Evolutionary conservation across 2,888 invertebrate species (phyloP).

Genomic region (Cheiracanthium punctorium): DNA sequence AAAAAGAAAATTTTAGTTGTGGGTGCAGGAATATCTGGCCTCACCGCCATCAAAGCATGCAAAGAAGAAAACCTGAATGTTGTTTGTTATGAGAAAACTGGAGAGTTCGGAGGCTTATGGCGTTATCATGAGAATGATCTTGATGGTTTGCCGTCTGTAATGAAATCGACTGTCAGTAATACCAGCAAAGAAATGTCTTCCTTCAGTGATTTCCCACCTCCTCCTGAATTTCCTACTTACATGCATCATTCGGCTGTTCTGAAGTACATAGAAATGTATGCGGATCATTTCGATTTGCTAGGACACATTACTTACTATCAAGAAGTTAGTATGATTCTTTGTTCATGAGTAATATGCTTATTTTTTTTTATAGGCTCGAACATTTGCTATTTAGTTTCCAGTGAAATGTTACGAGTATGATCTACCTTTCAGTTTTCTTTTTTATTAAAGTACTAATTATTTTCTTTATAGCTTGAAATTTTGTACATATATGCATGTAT

Average conservation of each 20-base stretch:
- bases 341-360: too few species aligned
- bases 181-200: slow-evolving; percentile 76
- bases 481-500: too few species aligned
- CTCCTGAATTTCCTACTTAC: slow-evolving; percentile 76
- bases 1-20: slow-evolving; percentile 73
- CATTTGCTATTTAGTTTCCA: too few species aligned
- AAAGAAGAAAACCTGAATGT: slow-evolving; percentile 75
- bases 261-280: slow-evolving; percentile 74
- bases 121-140: slow-evolving; percentile 72
- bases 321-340: slow-evolving; percentile 33
- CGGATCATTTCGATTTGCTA: slow-evolving; percentile 71
- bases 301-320: slow-evolving; percentile 69
- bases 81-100: slow-evolving; percentile 75
- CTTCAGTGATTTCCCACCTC: slow-evolving; percentile 77
- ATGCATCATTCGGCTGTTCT: slow-evolving; percentile 76
- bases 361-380: too few species aligned
- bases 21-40: slow-evolving; percentile 77
- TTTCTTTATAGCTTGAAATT: too few species aligned
- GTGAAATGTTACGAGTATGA: too few species aligned
- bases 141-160: slow-evolving; percentile 74
- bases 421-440: too few species aligned
- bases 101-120: slow-evolving; percentile 76
- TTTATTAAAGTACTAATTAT: too few species aligned
- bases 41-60: slow-evolving; percentile 76
- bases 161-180: slow-evolving; percentile 76